Percentiles rank a stretch among this genome's conserved stretches.
phyloP scores from a whole-genome alignment of 2,888 invertebrate species.

The Athrips mouffetella region DNA sequence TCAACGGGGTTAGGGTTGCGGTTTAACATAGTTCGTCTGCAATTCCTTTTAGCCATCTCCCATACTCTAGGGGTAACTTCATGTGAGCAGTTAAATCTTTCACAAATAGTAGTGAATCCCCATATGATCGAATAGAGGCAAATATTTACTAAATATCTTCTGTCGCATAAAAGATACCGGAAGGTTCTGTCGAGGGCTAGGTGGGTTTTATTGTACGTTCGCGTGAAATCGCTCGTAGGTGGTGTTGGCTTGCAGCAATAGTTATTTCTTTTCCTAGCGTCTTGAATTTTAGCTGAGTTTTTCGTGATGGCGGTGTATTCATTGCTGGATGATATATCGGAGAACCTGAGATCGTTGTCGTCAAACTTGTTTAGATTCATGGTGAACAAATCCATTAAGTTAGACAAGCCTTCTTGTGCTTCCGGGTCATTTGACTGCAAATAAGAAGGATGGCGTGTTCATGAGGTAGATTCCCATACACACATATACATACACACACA shows the following conservation, averaged over 20 bases:
- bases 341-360: neutral
- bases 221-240: neutral
- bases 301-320: neutral
- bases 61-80: neutral
- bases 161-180: neutral
- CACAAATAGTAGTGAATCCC: neutral
- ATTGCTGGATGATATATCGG: neutral
- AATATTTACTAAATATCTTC: neutral
- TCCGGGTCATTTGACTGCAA: neutral
- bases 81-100: neutral
- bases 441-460: no score
- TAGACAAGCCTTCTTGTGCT: neutral
- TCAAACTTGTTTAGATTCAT: neutral
- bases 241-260: no score
- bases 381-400: neutral
- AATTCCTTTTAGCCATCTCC: neutral
- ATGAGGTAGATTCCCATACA: no score
- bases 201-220: neutral
- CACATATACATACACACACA: no score
- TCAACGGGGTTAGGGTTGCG: neutral
- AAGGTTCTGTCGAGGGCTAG: neutral
- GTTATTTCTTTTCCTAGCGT: no score
- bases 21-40: neutral
- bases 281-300: no score
- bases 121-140: neutral